phyloP scores from a whole-genome alignment of 2,797 vertebrate genomes.

The Alfaro cultratus region DNA sequence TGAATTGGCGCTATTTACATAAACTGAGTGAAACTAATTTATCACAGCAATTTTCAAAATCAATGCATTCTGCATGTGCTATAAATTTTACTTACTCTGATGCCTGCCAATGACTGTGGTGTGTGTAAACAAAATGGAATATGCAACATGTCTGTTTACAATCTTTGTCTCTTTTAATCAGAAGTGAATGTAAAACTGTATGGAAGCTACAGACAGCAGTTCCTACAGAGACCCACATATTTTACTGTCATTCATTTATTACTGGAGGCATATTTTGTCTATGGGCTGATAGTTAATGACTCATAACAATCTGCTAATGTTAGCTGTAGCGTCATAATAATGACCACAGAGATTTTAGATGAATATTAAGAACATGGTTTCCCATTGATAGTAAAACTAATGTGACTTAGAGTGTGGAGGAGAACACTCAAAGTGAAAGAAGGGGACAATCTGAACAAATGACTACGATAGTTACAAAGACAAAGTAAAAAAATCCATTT shows the following conservation, averaged over 20 bases:
- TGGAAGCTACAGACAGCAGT: not conserved
- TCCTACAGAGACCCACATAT: not conserved
- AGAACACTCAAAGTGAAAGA: not conserved
- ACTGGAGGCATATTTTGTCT: not conserved
- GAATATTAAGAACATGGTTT: not conserved
- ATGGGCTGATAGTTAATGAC: not conserved
- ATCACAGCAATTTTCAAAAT: not conserved
- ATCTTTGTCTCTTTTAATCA: not conserved
- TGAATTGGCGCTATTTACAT: not conserved
- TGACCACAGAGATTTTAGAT: not conserved
- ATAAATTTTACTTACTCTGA: not conserved
- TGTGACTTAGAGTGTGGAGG: not conserved
- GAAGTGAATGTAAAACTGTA: not conserved
- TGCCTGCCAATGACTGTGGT: not conserved
- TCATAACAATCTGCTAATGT: not conserved
- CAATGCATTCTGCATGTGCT: not conserved
- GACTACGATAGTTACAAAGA: too few relatives aligned
- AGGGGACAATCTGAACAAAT: too few relatives aligned
- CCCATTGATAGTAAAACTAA: not conserved
- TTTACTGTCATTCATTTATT: not conserved
- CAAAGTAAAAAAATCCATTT: too few relatives aligned
- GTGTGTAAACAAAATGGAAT: not conserved
- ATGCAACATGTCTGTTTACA: not conserved
- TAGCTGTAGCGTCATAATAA: not conserved
- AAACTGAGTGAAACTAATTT: not conserved